phyloP scores from a whole-genome alignment of 2,797 vertebrate species.

The Enteromius argenteus region DNA sequence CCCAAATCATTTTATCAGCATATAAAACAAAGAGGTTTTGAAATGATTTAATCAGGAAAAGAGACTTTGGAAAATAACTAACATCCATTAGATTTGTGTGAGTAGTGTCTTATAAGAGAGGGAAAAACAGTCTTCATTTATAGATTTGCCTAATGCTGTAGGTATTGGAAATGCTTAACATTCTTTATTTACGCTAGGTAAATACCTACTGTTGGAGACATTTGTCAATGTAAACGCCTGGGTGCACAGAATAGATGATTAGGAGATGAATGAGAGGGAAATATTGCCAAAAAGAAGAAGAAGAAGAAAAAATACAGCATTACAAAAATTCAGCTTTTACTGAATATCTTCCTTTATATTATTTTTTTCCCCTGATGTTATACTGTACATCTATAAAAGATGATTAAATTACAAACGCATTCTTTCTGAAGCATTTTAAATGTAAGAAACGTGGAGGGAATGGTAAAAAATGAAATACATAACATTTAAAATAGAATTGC shows the following conservation, averaged over 20 bases:
- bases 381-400: neutral
- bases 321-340: neutral
- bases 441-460: neutral
- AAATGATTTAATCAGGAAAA: neutral
- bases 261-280: slow-evolving; percentile 79
- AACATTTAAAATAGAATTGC: neutral
- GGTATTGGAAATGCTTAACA: slow-evolving; percentile 79
- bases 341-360: neutral
- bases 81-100: neutral
- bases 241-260: slow-evolving; percentile 87
- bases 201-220: slow-evolving; percentile 84
- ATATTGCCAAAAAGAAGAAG: slow-evolving; percentile 74
- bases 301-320: slow-evolving; percentile 31
- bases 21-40: slow-evolving; percentile 18
- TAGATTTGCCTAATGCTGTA: slow-evolving; percentile 75
- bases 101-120: neutral
- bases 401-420: neutral
- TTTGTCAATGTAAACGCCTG: slow-evolving; percentile 85
- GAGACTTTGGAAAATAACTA: neutral
- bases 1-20: neutral
- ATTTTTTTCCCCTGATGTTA: neutral
- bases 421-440: neutral
- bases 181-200: slow-evolving; percentile 83
- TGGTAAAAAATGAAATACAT: neutral
- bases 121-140: slow-evolving; percentile 61